A percentile compares a stretch with the other conserved stretches of the same genome.
phyloP scores from a whole-genome alignment of 2,888 invertebrate genomes.

The Dorcus hopei region DNA sequence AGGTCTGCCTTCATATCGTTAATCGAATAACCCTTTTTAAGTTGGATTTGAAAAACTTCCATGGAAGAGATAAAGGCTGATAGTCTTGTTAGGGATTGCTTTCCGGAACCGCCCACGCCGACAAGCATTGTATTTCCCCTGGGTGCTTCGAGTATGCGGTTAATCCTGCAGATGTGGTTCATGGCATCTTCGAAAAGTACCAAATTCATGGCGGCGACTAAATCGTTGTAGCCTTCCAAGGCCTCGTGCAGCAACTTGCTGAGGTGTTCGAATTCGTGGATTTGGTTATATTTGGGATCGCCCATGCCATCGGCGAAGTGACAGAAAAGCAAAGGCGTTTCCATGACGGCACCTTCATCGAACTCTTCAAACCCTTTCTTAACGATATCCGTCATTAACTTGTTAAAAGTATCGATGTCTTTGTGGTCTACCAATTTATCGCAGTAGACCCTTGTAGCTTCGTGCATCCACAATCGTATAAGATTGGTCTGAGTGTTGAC shows the following conservation, averaged over 20 bases:
- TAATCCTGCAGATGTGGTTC: conserved; percentile 89
- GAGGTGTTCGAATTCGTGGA: conserved; percentile 67
- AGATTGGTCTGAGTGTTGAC: conserved; percentile 68
- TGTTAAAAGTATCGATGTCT: conserved; percentile 72
- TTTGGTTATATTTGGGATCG: conserved; percentile 85
- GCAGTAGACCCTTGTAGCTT: conserved; percentile 84
- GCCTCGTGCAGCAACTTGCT: conserved; percentile 76
- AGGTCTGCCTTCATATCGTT: conserved; percentile 73
- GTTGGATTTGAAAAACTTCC: conserved; percentile 90
- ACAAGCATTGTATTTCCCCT: conserved; percentile 89
- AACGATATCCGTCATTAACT: conserved; percentile 69
- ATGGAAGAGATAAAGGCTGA: conserved; percentile 87
- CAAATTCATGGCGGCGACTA: conserved; percentile 87
- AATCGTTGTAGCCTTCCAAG: conserved; percentile 75
- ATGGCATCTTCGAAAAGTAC: conserved; percentile 95
- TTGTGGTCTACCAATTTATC: conserved; percentile 84
- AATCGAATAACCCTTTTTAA: conserved; percentile 85
- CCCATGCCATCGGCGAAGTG: conserved; percentile 91
- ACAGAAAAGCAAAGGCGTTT: conserved; percentile 80
- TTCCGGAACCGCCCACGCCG: conserved; percentile 94
- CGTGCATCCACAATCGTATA: conserved; percentile 85
- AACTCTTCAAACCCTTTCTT: conserved; percentile 75
- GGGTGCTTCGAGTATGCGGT: conserved; percentile 87
- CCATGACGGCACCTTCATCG: conserved; percentile 69
- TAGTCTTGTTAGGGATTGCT: conserved; percentile 85